A percentile compares a stretch with the other conserved stretches of the same genome.
Evolutionary conservation across 2,113 vertebrate genomes (phyloP).

Genomic region (Papio anubis): DNA sequence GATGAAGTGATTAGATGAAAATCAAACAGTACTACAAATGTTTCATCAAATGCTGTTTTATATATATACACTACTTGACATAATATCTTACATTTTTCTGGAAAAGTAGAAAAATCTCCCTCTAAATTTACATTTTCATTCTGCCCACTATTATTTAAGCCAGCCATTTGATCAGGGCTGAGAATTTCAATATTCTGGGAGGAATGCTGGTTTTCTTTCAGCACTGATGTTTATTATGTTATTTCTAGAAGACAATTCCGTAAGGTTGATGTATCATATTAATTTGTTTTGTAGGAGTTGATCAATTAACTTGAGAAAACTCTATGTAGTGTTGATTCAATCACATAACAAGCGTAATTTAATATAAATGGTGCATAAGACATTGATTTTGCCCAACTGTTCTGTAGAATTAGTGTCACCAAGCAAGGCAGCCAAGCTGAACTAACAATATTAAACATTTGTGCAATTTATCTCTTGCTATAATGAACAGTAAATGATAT

Average conservation of each 20-base stretch:
- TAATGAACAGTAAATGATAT: slow-evolving; percentile 85
- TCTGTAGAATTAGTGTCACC: slow-evolving; percentile 84
- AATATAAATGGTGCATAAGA: slow-evolving; percentile 83
- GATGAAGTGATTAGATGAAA: neutral
- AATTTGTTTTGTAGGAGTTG: slow-evolving; percentile 82
- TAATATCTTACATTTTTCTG: neutral
- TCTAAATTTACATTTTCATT: slow-evolving; percentile 38
- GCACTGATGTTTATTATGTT: slow-evolving; percentile 60
- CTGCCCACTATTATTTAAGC: slow-evolving; percentile 1
- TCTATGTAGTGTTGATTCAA: slow-evolving; percentile 82
- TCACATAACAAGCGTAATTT: slow-evolving; percentile 86
- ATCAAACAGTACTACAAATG: neutral
- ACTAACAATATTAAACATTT: slow-evolving; percentile 85
- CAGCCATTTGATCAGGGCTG: neutral
- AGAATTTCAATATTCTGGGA: slow-evolving; percentile 21
- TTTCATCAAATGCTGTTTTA: neutral
- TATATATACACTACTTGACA: neutral
- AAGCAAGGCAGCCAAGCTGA: slow-evolving; percentile 83
- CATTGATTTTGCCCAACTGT: slow-evolving; percentile 86
- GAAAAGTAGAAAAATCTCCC: neutral
- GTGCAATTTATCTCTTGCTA: slow-evolving; percentile 84
- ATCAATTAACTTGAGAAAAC: slow-evolving; percentile 87
- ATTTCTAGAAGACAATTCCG: slow-evolving; percentile 52
- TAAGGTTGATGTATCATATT: slow-evolving; percentile 82
- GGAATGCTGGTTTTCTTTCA: slow-evolving; percentile 44